Evolutionary conservation across 1,140 invertebrate genomes (phyloP).

Genomic region (Galleria mellonella): DNA sequence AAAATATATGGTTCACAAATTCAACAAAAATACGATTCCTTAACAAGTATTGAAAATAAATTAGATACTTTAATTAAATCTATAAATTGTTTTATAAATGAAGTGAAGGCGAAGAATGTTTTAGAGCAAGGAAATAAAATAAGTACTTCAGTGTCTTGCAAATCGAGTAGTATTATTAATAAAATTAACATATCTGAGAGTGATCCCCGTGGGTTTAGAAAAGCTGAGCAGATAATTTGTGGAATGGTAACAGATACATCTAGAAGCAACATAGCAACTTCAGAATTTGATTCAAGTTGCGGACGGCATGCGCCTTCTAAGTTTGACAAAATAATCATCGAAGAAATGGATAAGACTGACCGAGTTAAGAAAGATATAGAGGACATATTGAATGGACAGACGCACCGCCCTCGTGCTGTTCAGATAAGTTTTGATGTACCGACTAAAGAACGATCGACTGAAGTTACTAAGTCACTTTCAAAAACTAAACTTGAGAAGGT

Average conservation of each 20-base stretch:
- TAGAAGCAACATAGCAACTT: not conserved
- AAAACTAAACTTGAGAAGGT: constrained; percentile 7
- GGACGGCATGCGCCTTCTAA: not conserved
- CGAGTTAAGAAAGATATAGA: constrained; percentile 23
- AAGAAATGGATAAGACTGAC: constrained; percentile 27
- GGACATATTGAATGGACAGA: constrained; percentile 14
- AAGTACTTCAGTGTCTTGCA: not conserved
- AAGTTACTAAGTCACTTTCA: constrained; percentile 36
- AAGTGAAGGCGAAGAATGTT: constrained; percentile 20
- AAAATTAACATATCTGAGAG: constrained; percentile 13
- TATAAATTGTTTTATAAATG: constrained; percentile 34
- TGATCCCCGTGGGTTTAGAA: constrained; percentile 5
- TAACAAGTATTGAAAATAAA: constrained; percentile 25
- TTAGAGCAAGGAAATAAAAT: no score
- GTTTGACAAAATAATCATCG: constrained; percentile 19
- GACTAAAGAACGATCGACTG: constrained; percentile 39
- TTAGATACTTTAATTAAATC: constrained; percentile 32
- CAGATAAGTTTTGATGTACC: constrained; percentile 34
- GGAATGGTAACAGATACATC: not conserved
- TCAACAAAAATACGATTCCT: constrained; percentile 6
- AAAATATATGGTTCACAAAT: constrained; percentile 7
- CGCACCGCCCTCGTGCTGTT: constrained; percentile 10
- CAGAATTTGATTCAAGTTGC: not conserved
- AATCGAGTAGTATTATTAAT: constrained; percentile 4
- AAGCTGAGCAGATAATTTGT: not conserved